Percentiles rank a stretch among this genome's conserved stretches.
phyloP scores from a whole-genome alignment of 2,113 vertebrate genomes.

The Saiga tatarica region DNA sequence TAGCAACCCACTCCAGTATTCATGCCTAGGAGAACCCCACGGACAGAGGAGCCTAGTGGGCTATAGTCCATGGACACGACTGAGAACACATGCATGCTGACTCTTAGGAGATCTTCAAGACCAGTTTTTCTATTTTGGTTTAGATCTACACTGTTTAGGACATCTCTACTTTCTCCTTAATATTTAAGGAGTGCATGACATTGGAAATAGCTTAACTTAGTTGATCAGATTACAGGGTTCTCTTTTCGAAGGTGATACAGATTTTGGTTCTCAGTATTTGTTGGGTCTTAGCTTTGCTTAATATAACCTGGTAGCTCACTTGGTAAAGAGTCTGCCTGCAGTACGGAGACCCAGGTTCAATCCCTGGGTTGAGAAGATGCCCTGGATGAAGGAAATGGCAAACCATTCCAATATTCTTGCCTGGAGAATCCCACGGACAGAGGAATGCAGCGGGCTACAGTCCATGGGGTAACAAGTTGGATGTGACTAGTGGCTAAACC shows the following conservation, averaged over 20 bases:
- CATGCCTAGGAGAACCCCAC: neutral
- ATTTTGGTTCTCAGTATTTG: neutral
- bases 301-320: neutral
- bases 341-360: neutral
- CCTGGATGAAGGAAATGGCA: neutral
- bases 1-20: neutral
- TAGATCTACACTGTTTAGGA: neutral
- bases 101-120: neutral
- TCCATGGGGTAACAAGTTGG: neutral
- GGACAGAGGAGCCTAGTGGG: neutral
- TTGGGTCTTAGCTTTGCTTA: neutral
- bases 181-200: neutral
- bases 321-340: neutral
- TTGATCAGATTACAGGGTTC: neutral
- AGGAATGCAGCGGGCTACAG: neutral
- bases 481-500: neutral
- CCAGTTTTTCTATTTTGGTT: constrained; percentile 6
- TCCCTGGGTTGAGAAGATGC: neutral
- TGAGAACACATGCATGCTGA: neutral
- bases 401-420: neutral
- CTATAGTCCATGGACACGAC: neutral
- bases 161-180: constrained; percentile 28
- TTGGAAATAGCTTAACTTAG: neutral
- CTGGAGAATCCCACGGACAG: neutral
- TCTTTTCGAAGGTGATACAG: neutral